Evolutionary conservation across 2,888 invertebrate genomes (phyloP).

Genomic region (Sinhomidia bicolor): DNA sequence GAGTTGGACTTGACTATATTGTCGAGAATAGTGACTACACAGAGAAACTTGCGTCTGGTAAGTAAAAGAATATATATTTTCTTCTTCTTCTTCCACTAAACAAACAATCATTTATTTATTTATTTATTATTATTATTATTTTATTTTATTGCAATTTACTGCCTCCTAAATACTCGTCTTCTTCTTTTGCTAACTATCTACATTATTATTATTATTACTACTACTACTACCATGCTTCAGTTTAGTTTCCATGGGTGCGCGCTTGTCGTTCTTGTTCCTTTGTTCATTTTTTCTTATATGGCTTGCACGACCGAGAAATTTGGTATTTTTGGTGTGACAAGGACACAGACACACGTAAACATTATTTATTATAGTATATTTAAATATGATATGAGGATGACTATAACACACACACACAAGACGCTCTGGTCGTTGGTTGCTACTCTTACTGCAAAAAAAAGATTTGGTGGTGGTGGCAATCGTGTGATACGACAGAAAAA

Average conservation of each 20-base stretch:
- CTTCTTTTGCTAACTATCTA: no score
- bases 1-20: constrained; percentile 96
- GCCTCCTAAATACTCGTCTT: not conserved
- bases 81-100: not conserved
- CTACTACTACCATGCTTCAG: not conserved
- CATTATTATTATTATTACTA: no score
- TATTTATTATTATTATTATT: not conserved
- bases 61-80: constrained; percentile 63
- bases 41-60: constrained; percentile 92
- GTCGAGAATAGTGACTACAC: constrained; percentile 96
- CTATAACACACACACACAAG: not conserved
- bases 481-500: not conserved
- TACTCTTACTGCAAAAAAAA: not conserved
- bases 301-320: constrained; percentile 70
- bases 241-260: not conserved
- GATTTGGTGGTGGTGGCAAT: not conserved
- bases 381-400: constrained; percentile 5
- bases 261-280: constrained; percentile 6
- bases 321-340: constrained; percentile 69
- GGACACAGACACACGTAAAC: constrained; percentile 49
- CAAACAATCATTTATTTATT: not conserved
- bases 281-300: constrained; percentile 53
- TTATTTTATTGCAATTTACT: not conserved
- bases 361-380: constrained; percentile 38
- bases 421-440: not conserved